phyloP scores from a whole-genome alignment of 1,140 invertebrate genomes.

The Aricia agestis region DNA sequence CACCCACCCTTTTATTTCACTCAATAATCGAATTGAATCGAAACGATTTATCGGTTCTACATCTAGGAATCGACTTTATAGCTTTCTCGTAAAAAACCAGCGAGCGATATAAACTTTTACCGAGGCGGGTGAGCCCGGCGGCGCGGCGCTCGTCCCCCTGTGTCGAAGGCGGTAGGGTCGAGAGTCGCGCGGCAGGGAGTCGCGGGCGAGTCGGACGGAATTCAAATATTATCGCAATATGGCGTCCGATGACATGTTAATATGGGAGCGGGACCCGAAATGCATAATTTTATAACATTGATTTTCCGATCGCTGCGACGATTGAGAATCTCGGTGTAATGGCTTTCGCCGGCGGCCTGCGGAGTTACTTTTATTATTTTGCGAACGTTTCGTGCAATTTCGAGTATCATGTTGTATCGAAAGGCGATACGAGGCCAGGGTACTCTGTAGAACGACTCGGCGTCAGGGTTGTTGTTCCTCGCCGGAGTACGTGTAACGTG shows the following conservation, averaged over 20 bases:
- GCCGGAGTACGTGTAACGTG: too few relatives aligned
- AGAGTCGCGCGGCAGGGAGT: not conserved
- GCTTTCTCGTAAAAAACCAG: conserved; percentile 48
- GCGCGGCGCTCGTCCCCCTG: not conserved
- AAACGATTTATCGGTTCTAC: conserved; percentile 52
- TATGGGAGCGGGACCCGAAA: conserved; percentile 54
- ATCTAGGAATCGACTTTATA: conserved; percentile 47
- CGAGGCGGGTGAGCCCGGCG: not conserved
- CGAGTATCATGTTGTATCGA: not conserved
- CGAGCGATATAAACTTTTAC: conserved; percentile 40
- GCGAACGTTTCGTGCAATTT: not conserved
- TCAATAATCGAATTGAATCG: conserved; percentile 51
- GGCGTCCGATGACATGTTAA: conserved; percentile 67
- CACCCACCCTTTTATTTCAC: conserved; percentile 43
- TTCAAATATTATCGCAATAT: conserved; percentile 64
- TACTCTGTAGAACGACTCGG: too few relatives aligned
- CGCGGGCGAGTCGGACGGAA: conserved; percentile 44
- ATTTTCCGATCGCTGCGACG: conserved; percentile 32
- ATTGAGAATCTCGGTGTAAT: conserved; percentile 13
- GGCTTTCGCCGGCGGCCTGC: not conserved
- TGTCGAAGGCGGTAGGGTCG: conserved; percentile 24
- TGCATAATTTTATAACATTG: conserved; percentile 62
- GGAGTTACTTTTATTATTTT: conserved; percentile 7
- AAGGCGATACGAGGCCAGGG: not conserved
- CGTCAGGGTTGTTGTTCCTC: too few relatives aligned